Percentiles rank a stretch among this genome's conserved stretches.
Evolutionary conservation across 2,113 vertebrate genomes (phyloP).

Genomic region (Perca flavescens): DNA sequence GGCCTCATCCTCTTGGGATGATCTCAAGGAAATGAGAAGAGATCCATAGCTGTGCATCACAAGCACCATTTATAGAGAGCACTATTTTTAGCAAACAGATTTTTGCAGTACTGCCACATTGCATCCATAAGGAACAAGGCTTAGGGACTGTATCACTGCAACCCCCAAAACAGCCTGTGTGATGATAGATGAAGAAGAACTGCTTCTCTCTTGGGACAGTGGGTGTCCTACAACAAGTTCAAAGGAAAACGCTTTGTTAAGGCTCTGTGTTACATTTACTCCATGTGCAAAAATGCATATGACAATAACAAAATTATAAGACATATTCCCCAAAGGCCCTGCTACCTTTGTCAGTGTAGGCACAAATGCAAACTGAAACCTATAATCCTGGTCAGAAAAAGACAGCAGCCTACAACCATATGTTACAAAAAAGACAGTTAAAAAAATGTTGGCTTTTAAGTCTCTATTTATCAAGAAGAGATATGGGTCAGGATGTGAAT

Average conservation of each 20-base stretch:
- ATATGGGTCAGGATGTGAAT: conserved; percentile 32
- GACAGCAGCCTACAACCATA: not conserved
- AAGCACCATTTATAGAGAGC: conserved; percentile 62
- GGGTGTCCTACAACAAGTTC: conserved; percentile 72
- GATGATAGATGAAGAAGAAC: conserved; percentile 77
- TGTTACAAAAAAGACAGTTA: not conserved
- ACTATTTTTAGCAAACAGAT: conserved; percentile 80
- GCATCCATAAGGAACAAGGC: conserved; percentile 58
- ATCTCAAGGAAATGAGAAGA: conserved; percentile 58
- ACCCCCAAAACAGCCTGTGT: conserved; percentile 56
- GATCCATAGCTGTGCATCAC: conserved; percentile 60
- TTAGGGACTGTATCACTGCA: conserved; percentile 62
- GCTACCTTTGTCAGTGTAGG: conserved; percentile 10
- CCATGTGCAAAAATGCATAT: conserved; percentile 17
- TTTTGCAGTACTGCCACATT: conserved; percentile 75
- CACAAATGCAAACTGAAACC: conserved; percentile 15
- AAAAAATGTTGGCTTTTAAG: not conserved
- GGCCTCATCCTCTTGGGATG: conserved; percentile 49
- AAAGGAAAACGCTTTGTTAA: conserved; percentile 54
- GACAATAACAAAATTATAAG: conserved; percentile 24
- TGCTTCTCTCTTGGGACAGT: conserved; percentile 59
- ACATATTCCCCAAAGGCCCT: not conserved
- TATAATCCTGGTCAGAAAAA: conserved; percentile 17
- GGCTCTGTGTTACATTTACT: conserved; percentile 26
- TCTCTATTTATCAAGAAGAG: conserved; percentile 8